Base-by-base conservation (phyloP, 2,888 invertebrate species). In the Zygaena filipendulae region DNA sequence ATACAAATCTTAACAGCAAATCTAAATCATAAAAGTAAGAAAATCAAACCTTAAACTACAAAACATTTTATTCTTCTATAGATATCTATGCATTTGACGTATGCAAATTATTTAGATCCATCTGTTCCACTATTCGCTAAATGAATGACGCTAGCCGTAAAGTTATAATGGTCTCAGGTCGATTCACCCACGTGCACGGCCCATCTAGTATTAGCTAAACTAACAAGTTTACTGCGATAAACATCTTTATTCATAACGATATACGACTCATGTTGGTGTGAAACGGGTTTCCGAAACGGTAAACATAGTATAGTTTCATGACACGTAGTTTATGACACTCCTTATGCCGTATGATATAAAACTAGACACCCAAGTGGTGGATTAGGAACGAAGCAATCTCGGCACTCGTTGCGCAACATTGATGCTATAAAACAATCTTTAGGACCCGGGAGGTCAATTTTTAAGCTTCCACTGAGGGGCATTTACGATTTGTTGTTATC, bases 311-410 rank as follows among this genome's bases (percentile, higher is more conserved):
- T 43, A 42, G 42, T 49, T 40, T 49, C 48, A 49, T 42, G 49
- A 52, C 55, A 51, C 40, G 41, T 49, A 54, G 58, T 72, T 71
- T 72, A 70, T 70, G 59, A 54, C 59, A 52, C n/a, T n/a, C 49
- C 61, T 64, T 60, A 62, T 66, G 55, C 54, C 51, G 49, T 44
- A 47, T 47, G 49, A 61, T 60, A 72, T 71, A 68, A 71, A 74
- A 70, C 55, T 57, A 72, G 72, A 75, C 75, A 72, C 75, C 75
- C 75, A 75, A 74, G 74, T 63, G 63, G 71, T 61, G 55, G 70
- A 74, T 72, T 66, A 68, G 49, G 55, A 57, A 50, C 52, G 47
- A n/a, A 59, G 50, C 53, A 55, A 57, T 58, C 56, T 47, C 46
- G n/a, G n/a, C 41, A 49, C 35, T 35, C 40, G 59, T 72, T 69